phyloP scores from a whole-genome alignment of 2,797 vertebrate species.

The Peromyscus attwateri region DNA sequence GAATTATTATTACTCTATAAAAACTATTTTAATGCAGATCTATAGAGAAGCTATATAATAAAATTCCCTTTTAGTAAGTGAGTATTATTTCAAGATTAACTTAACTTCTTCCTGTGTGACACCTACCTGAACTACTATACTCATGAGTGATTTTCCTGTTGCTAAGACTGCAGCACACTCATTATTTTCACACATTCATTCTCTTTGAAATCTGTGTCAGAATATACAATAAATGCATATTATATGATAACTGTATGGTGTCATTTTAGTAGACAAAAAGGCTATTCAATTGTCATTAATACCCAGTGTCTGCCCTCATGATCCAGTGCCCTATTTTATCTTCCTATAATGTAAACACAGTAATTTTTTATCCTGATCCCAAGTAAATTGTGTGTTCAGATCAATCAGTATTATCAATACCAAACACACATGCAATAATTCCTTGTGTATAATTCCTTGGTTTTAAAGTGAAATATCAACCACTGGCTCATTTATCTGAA shows the following conservation, averaged over 20 bases:
- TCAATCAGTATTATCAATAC: neutral
- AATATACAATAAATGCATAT: neutral
- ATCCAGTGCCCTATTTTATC: neutral
- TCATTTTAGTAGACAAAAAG: neutral
- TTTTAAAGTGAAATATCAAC: neutral
- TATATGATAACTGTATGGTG: neutral
- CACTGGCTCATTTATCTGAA: neutral
- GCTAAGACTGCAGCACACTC: neutral
- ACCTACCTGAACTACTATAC: neutral
- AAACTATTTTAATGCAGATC: neutral
- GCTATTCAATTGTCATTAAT: neutral
- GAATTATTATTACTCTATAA: neutral
- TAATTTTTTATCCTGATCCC: neutral
- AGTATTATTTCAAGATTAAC: neutral
- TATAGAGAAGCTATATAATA: slow-evolving; percentile 15
- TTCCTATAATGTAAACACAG: neutral
- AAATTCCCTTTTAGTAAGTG: neutral
- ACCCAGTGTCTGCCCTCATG: neutral
- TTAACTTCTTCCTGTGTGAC: neutral
- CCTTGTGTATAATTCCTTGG: neutral
- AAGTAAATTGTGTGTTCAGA: neutral
- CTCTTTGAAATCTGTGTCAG: neutral
- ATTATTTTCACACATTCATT: neutral
- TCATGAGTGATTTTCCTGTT: neutral
- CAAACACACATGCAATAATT: neutral